Base-by-base conservation (phyloP, 2,113 vertebrate genomes). In the Recurvirostra avosetta region DNA sequence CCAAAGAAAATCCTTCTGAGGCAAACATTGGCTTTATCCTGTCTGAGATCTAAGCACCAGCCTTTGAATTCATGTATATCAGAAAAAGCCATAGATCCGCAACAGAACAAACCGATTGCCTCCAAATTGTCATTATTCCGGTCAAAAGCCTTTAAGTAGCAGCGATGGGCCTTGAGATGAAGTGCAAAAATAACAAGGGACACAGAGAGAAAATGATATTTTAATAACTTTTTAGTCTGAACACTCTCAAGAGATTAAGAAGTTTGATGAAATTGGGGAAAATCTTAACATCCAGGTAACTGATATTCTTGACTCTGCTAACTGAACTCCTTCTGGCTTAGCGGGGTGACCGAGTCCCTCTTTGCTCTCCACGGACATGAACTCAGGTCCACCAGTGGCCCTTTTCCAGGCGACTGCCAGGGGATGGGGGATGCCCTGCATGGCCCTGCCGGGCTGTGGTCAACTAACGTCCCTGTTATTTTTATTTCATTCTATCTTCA, bases 381-480 rank as follows among this genome's bases (percentile, higher is more conserved):
- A 40, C 38, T 65, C 27, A 45, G 66, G 40, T n/a, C 65, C 50
- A 49, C 5, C 36, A 36, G 43, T 23, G 15, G 15, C n/a, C 40
- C 32, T 74, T 84, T 72, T 43, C 50, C 40, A 47, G 67, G 45
- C 0, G 2, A 41, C 36, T 43, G 53, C 34, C 19, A 9, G 25
- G 47, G 38, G 17, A 19, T 5, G 1, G 16, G 0, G 0, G 30
- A 17, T 0, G 0, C 40, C 62, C 52, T 1, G 0, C 2, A 1
- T 0, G 1, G 25, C 40, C 15, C 40, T 72, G 43, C n/a, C 8
- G 1, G 15, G 22, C 53, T 78, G 38, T 74, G 65, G 47, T 41
- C 27, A 52, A 15, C 47, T 68, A 18, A 65, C 0, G 1, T 34
- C 65, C 40, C 68, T 55, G 27, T 20, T 2, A 29, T 61, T 91